Evolutionary conservation across 2,113 vertebrate species (phyloP).

Genomic region (Sinocyclocheilus grahami): DNA sequence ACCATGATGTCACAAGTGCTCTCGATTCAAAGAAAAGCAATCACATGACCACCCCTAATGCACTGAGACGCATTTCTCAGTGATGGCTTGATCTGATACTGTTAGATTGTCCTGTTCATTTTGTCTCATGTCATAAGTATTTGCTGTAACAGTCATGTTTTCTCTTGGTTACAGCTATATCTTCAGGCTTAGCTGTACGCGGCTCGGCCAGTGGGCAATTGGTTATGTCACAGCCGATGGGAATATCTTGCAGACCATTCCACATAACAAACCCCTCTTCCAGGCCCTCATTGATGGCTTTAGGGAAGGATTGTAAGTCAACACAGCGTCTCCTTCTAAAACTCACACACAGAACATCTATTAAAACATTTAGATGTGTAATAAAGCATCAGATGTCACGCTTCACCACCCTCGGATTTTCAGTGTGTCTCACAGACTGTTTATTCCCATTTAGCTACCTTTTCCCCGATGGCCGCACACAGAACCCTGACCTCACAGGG

Average conservation of each 20-base stretch:
- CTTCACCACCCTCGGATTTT: background rate
- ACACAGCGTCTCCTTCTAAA: slow-evolving; percentile 29
- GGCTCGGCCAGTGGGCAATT: slow-evolving; percentile 98
- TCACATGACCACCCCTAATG: slow-evolving; percentile 29
- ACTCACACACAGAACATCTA: background rate
- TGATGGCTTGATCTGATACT: background rate
- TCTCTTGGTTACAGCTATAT: slow-evolving; percentile 84
- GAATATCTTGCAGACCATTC: slow-evolving; percentile 98
- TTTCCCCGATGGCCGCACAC: slow-evolving; percentile 94
- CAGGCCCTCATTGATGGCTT: slow-evolving; percentile 98
- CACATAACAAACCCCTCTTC: slow-evolving; percentile 98
- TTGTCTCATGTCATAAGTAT: background rate
- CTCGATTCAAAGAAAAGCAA: slow-evolving; percentile 18
- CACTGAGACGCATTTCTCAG: slow-evolving; percentile 21
- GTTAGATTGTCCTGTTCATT: background rate
- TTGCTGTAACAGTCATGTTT: background rate
- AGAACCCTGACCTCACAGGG: slow-evolving; percentile 96
- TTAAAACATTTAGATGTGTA: background rate
- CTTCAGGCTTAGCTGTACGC: slow-evolving; percentile 94
- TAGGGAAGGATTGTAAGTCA: slow-evolving; percentile 99
- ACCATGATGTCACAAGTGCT: slow-evolving; percentile 66
- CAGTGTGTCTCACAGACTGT: background rate
- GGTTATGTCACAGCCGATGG: slow-evolving; percentile 98
- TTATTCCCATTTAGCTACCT: slow-evolving; percentile 76
- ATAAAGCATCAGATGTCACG: background rate